These are phyloP conservation scores for Microtus richardsoni DNA, from an alignment of 2,113 vertebrate species.

Conservation along the genomic window DNA sequence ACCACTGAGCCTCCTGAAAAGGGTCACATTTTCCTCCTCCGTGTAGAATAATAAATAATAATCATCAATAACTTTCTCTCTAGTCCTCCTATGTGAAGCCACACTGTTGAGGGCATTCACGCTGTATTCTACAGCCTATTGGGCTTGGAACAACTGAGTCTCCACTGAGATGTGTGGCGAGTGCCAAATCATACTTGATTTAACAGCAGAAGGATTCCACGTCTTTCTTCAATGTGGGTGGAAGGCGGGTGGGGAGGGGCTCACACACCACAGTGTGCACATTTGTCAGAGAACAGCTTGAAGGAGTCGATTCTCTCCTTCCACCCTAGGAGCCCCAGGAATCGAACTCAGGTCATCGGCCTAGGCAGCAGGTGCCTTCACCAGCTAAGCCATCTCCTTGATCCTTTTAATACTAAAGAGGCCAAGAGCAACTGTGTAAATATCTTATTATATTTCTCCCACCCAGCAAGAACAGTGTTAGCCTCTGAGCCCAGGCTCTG, in stretches of 20 bases:
- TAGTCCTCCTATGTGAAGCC: not conserved
- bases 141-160: not conserved
- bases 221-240: no score
- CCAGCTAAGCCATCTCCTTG: not conserved
- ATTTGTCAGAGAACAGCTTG: not conserved
- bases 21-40: not conserved
- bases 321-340: no score
- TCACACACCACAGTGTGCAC: not conserved
- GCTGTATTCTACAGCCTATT: not conserved
- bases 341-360: not conserved
- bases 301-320: not conserved
- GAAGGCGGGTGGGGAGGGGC: not conserved
- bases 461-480: not conserved
- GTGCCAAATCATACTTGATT: not conserved
- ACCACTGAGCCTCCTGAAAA: no score
- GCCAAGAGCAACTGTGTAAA: not conserved
- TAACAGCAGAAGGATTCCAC: not conserved
- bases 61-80: not conserved
- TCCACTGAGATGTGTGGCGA: not conserved
- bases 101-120: accelerated
- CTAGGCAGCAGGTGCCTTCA: not conserved
- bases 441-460: not conserved
- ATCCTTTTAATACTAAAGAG: not conserved
- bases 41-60: not conserved
- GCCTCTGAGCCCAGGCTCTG: not conserved